phyloP scores from a whole-genome alignment of 2,888 invertebrate genomes.

The Andrena minutula region DNA sequence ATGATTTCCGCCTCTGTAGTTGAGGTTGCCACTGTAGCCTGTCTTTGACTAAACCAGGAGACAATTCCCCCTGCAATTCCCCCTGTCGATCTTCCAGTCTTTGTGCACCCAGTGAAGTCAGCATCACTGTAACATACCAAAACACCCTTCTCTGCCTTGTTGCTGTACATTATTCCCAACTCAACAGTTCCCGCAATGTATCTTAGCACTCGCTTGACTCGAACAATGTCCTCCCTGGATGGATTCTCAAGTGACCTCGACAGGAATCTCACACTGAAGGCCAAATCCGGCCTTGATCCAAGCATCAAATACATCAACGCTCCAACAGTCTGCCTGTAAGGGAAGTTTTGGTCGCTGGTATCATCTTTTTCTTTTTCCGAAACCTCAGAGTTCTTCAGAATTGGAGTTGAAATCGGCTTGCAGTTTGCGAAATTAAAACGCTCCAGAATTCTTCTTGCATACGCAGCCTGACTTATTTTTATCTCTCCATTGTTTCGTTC shows the following conservation, averaged over 20 bases:
- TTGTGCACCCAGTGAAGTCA: neutral
- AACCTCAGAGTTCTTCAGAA: neutral
- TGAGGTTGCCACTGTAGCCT: conserved; percentile 9
- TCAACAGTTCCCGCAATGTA: conserved; percentile 8
- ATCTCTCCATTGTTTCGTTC: too few species aligned
- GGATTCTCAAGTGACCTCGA: conserved; percentile 42
- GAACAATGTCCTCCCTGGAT: neutral
- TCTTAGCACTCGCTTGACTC: conserved; percentile 2
- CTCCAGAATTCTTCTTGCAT: too few species aligned
- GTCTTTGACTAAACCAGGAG: neutral
- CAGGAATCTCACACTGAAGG: conserved; percentile 49
- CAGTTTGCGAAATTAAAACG: too few species aligned
- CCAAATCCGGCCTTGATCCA: conserved; percentile 47
- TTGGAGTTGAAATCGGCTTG: too few species aligned
- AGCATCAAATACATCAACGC: conserved; percentile 1
- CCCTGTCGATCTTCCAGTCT: neutral
- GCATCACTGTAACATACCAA: neutral
- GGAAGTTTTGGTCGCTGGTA: neutral
- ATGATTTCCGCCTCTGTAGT: conserved; percentile 16
- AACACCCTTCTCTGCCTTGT: neutral
- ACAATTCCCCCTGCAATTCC: neutral
- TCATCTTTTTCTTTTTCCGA: neutral
- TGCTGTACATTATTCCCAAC: neutral
- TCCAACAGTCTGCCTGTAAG: neutral
- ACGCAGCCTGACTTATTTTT: too few species aligned